Evolutionary conservation across 2,797 vertebrate species (phyloP), one percentile per base, ranked within the genome.

Genomic region (Coranthus polyacanthus): DNA sequence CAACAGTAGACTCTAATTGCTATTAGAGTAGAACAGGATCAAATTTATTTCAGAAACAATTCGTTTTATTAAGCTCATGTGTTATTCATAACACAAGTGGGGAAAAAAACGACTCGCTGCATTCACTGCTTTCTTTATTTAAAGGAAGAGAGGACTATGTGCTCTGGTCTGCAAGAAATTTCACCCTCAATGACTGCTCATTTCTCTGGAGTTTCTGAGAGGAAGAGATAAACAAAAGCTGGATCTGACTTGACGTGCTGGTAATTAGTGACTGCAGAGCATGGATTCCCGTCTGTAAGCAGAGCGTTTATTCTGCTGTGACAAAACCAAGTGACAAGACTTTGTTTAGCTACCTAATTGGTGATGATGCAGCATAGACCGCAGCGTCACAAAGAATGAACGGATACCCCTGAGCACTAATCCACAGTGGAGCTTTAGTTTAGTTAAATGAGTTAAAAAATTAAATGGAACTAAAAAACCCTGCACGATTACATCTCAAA

Each of bases 151-250:
- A 22, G 10, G 41, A 42, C 26, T 6, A 13, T 29, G 26, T 29
- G 26, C 3, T 29, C 6, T 7, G 26, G 9, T 12, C 21, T 17
- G 12, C 2, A 18, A 21, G 16, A 45, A 13, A 21, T n/a, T 47
- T 8, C 10, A 18, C 5, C 32, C 41, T 41, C 34, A 20, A 20
- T 22, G 24, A 10, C 18, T 32, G 5, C 8, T 5, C 42, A 20
- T 56, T 64, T 70, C 54, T 72, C 57, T 45, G 54, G 45, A 81
- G 63, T 41, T 38, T 15, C 72, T 72, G 70, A 37, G 38, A 73
- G 67, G 58, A 77, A 68, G 73, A 69, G 73, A 82, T 74, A 81
- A 83, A 66, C 9, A 44, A 47, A 21, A 39, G 60, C 49, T 44
- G 44, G 16, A 5, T 53, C 46, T 32, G 50, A 39, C 2, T 20